Percentiles rank a stretch among this genome's conserved stretches.
Conservation (phyloP, 1,140 invertebrate genomes). For the Diabrotica virgifera region DNA sequence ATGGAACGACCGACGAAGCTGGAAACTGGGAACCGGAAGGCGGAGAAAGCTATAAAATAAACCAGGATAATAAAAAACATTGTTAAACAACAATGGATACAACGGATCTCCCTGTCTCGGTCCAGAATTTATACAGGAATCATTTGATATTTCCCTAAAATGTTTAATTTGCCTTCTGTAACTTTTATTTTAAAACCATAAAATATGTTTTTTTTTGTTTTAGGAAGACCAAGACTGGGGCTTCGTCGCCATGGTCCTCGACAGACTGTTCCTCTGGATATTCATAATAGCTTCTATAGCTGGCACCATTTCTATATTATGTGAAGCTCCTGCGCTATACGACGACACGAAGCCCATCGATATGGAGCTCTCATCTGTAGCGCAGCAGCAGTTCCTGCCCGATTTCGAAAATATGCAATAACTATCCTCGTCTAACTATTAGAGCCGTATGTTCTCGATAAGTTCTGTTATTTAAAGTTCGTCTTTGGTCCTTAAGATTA, state of each 20-base stretch:
- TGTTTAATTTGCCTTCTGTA: no score
- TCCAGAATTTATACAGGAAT: no score
- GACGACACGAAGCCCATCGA: conserved; percentile 89
- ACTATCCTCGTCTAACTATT: background rate
- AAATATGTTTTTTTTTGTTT: conserved; percentile 29
- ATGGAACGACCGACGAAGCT: no score
- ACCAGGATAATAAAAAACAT: no score
- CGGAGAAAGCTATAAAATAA: no score
- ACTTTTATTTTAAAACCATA: background rate
- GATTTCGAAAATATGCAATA: conserved; percentile 44
- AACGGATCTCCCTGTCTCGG: no score
- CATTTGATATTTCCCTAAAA: no score
- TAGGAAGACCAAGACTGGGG: conserved; percentile 98
- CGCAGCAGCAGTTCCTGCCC: conserved; percentile 70
- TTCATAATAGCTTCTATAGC: conserved; percentile 89
- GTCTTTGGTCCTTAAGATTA: no score
- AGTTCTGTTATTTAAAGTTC: no score
- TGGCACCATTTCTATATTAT: conserved; percentile 82
- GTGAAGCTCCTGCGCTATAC: conserved; percentile 86
- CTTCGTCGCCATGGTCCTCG: conserved; percentile 98
- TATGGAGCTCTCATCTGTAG: conserved; percentile 79
- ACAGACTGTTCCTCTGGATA: conserved; percentile 94
- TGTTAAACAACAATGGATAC: no score
- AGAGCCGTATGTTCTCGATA: no score
- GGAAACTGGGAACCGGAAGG: no score